Base-by-base conservation (phyloP, 53 echinoderm and acorn worm species). In the Echinarachnius parma region DNA sequence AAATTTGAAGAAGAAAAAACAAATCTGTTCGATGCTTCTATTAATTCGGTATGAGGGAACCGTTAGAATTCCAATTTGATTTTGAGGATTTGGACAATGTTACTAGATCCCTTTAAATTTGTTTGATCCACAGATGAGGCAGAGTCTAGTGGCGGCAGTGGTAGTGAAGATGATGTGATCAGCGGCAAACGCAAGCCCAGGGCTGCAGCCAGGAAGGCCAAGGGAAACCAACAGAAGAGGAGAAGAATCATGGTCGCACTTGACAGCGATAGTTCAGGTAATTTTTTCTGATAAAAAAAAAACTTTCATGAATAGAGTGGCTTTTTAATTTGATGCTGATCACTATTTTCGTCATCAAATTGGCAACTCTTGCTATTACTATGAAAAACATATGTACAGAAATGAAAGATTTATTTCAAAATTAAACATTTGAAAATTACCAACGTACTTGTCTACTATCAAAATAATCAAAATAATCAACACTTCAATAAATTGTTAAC, bases 221-320 rank as follows among this genome's bases (percentile, higher is more conserved):
- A 60, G 19, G 49, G 58, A 34, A 50, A 62, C 18, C 65, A 68
- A 19, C 63, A 79, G 18, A 76, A 80, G 34, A 85, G 78, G 48
- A 87, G 84, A 63, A 80, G 89, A 56, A 75, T 83, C 54, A 83
- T 79, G 30, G 81, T 88, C 55, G 76, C 81, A 2, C 48, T 77
- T 0, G 77, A 56, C 13, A 84, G 84, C 4, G 98, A 86, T 14
- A 86, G 89, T 28, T 93, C 93, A 69, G 93, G 93, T 86, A 9
- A 66, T 4, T 9, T 4, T 4, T 49, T 9, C 7, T 9, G 39
- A 39, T 39, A 13, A 39, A 39, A 7, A 39, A 39, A 13, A 7
- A 39, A 13, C 7, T 7, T 39, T 13, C 39, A 7, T 9, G 39
- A 7, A 7, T 13, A n/a, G n/a, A n/a, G n/a, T n/a, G n/a, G n/a